Evolutionary conservation across 2,888 invertebrate genomes (phyloP).

Genomic region (Lochmaea capreae): DNA sequence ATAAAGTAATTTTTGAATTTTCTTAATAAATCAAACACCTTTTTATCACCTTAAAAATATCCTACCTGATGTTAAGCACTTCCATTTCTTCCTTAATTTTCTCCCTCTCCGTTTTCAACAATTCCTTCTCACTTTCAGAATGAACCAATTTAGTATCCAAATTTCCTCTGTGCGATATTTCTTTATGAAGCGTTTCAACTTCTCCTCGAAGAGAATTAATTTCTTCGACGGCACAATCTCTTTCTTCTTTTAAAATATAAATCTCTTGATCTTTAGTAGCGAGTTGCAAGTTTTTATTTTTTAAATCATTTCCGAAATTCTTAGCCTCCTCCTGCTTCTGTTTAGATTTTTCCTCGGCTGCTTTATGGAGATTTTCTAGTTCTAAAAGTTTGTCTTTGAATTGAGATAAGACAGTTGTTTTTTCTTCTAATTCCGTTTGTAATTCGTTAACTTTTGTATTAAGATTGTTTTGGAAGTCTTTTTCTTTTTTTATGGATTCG

Average conservation of each 20-base stretch:
- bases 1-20: too few relatives aligned
- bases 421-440: slow-evolving; percentile 34
- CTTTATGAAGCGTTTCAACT: slow-evolving; percentile 40
- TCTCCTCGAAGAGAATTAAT: slow-evolving; percentile 41
- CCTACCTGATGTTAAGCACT: slow-evolving; percentile 49
- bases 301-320: slow-evolving; percentile 33
- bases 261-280: slow-evolving; percentile 39
- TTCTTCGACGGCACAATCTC: slow-evolving; percentile 40
- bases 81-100: slow-evolving; percentile 53
- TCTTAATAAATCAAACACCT: too few relatives aligned
- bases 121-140: slow-evolving; percentile 36
- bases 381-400: slow-evolving; percentile 29
- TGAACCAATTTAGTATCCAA: slow-evolving; percentile 22
- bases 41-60: not conserved
- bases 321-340: slow-evolving; percentile 22
- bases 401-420: slow-evolving; percentile 29
- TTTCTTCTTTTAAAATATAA: slow-evolving; percentile 38
- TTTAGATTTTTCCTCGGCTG: slow-evolving; percentile 30
- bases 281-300: slow-evolving; percentile 23
- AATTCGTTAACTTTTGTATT: slow-evolving; percentile 40
- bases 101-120: slow-evolving; percentile 42
- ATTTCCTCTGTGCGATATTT: slow-evolving; percentile 32
- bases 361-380: slow-evolving; percentile 34
- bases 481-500: slow-evolving; percentile 44
- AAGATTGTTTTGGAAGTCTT: slow-evolving; percentile 42